Evolutionary conservation across 2,797 vertebrate genomes (phyloP), one percentile per base, ranked within the genome.

Genomic region (Tragopan temminckii): DNA sequence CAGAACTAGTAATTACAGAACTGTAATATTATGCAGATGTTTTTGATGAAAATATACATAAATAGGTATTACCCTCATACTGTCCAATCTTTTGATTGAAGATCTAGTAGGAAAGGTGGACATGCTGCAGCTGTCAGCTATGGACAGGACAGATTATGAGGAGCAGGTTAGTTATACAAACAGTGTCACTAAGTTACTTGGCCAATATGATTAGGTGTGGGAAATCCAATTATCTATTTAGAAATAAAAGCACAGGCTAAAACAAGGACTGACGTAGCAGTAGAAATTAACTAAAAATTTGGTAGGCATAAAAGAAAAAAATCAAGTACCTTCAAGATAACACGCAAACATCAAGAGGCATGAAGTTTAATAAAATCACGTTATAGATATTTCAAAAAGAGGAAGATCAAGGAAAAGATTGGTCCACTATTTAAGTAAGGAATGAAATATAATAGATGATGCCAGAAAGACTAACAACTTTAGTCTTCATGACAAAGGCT

Each of bases 1-100:
- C 35, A 75, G 40, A 70, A 89, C 9, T 15, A 81, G 19, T 25
- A 85, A 94, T 62, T 82, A 70, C 89, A 87, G 31, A 85, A 89
- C 78, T 82, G 82, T 18, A 19, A 43, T 11, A 23, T 13, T 80
- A 89, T 82, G 13, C 48, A 78, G 87, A 75, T 46, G 29, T 21
- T 90, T 95, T 85, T 45, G 12, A 76, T 78, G 33, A 31, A 89
- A 93, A 82, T n/a, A 13, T 27, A 40, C 4, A 46, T 55, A 81
- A 74, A 36, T 0, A 70, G 2, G 3, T 55, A 48, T 57, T 61
- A 77, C 3, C 12, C 48, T 45, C 82, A 68, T 3, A 12, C 2
- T 42, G 13, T 8, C n/a, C 23, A 45, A 7, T 55, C 12, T 67
- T 90, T 69, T 59, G 68, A 59, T 1, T 58, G 52, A 67, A 13